Base-by-base conservation (phyloP, 1,140 invertebrate species). In the Hylyphantes graminicola region DNA sequence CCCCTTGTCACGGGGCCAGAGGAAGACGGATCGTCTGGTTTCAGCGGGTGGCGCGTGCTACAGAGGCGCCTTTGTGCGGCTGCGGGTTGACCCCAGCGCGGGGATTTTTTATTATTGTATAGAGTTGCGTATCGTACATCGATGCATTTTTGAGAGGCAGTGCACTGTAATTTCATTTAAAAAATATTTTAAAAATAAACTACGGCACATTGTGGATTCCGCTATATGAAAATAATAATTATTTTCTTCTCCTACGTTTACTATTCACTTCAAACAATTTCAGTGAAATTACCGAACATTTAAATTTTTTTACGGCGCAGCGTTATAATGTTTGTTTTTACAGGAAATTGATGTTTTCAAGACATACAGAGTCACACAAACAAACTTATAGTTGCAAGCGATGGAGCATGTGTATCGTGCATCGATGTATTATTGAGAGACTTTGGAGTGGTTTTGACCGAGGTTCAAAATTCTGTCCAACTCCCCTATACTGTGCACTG, bases 11-110 rank as follows among this genome's bases (percentile, higher is more conserved):
- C 67, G 57, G 35, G 53, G 50, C 13, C 63, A 74, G 80, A 82
- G 53, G 80, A 82, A 74, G 80, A 82, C 70, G 70, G 61, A 82
- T 82, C 50, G 50, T 64, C n/a, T 73, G 67, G 74, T 57, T 54
- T 73, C 80, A 74, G 80, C 70, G 80, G 80, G 80, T 74, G 80
- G 80, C 80, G 61, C 80, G 80, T 82, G 78, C 78, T 72, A 81
- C 78, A 81, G 68, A 81, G 77, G 77, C 77, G 77, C 65, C 77
- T 68, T 79, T 79, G 77, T 79, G 78, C 72, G 78, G 78, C 73
- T 81, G 70, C 57, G 35, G 70, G 78, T 81, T 81, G 78, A 81
- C 78, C 78, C 78, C 55, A n/a, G 48, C 50, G 48, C n/a, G 54
- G 54, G 67, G 67, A 70, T 53, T n/a, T 15, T 53, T 70, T 15